phyloP scores from a whole-genome alignment of 2,888 invertebrate species.

The Stomorhina lunata region DNA sequence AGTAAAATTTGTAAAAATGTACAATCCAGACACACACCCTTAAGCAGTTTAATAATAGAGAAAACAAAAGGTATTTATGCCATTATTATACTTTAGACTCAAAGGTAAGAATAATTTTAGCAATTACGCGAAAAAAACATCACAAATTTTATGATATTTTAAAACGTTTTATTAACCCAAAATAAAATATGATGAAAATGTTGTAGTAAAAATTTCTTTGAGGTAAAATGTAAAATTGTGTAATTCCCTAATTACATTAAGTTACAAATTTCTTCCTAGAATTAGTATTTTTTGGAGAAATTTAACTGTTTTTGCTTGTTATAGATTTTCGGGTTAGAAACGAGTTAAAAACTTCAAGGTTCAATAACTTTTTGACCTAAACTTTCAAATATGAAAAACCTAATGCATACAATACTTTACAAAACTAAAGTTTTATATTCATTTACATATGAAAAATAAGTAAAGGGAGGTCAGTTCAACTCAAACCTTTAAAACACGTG shows the following conservation, averaged over 20 bases:
- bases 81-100: not conserved
- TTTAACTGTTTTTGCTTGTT: not conserved
- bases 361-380: conserved; percentile 32
- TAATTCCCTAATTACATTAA: too few relatives aligned
- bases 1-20: conserved; percentile 10
- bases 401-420: not conserved
- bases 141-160: not conserved
- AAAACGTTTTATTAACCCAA: not conserved
- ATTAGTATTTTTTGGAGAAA: not conserved
- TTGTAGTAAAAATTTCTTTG: too few relatives aligned
- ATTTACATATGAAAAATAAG: not conserved
- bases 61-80: conserved; percentile 12
- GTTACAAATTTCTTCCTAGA: too few relatives aligned
- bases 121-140: not conserved
- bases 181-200: too few relatives aligned
- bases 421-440: not conserved
- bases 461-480: conserved; percentile 3
- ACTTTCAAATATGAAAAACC: not conserved
- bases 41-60: conserved; percentile 6
- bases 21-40: conserved; percentile 8
- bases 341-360: conserved; percentile 5
- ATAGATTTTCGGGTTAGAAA: not conserved
- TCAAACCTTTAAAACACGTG: not conserved
- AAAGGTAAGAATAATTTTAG: not conserved
- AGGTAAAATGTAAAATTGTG: too few relatives aligned